Percentiles rank a stretch among this genome's conserved stretches.
Conservation (phyloP, 1,140 invertebrate genomes). For the Drosophila santomea region DNA sequence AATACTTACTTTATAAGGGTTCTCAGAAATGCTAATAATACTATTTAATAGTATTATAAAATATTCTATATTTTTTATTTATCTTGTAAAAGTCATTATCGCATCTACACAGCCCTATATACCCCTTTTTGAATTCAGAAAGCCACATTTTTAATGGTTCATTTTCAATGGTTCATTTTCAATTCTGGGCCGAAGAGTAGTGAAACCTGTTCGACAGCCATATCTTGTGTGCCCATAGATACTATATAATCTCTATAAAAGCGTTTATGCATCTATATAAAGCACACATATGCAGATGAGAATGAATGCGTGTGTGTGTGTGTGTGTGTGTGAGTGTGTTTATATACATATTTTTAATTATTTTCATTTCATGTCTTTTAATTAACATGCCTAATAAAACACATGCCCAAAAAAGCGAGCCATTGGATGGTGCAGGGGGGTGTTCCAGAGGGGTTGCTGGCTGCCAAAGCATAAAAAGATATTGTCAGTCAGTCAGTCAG, state of each 20-base stretch:
- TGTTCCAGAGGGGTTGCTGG: constrained; percentile 3
- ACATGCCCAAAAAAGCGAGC: constrained; percentile 63
- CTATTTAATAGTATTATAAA: too few species aligned
- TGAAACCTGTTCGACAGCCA: constrained; percentile 35
- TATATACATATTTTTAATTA: constrained; percentile 79
- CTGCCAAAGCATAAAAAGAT: constrained; percentile 74
- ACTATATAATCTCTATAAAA: not conserved
- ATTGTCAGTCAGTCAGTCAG: constrained; percentile 54
- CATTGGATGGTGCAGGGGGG: constrained; percentile 15
- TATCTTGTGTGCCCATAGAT: constrained; percentile 1
- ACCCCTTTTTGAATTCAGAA: not conserved
- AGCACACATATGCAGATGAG: not conserved
- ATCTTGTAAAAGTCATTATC: not conserved
- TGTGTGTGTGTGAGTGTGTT: not conserved
- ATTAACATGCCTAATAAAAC: constrained; percentile 84
- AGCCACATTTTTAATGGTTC: not conserved
- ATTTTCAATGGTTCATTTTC: not conserved
- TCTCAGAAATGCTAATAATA: too few species aligned
- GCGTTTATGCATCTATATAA: not conserved
- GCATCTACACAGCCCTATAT: not conserved
- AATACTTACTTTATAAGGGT: too few species aligned
- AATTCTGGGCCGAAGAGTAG: constrained; percentile 14
- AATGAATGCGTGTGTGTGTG: not conserved
- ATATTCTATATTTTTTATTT: too few species aligned
- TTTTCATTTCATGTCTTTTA: constrained; percentile 84